These are phyloP conservation scores for Drosophila atripex DNA, from an alignment of 2,888 invertebrate species.

Conservation along the genomic window DNA sequence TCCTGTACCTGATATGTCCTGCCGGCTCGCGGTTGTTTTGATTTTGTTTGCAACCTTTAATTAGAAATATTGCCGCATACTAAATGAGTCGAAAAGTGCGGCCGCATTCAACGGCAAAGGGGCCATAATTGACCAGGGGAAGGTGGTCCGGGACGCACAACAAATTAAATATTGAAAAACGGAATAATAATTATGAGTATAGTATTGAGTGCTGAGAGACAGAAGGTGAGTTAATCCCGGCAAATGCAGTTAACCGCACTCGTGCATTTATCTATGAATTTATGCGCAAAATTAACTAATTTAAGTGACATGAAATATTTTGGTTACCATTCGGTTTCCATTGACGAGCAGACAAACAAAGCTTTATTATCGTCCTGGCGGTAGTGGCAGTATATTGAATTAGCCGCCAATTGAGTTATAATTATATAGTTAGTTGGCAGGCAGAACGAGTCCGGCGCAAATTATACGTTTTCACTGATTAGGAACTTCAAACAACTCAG, in stretches of 20 bases:
- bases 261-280: slow-evolving; percentile 67
- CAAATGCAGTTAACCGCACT: slow-evolving; percentile 50
- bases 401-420: slow-evolving; percentile 60
- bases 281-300: slow-evolving; percentile 75
- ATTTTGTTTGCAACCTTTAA: slow-evolving; percentile 79
- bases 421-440: slow-evolving; percentile 54
- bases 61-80: slow-evolving; percentile 77
- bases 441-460: slow-evolving; percentile 3
- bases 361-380: slow-evolving; percentile 32
- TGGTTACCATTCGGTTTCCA: slow-evolving; percentile 53
- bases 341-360: slow-evolving; percentile 37
- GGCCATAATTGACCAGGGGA: background rate
- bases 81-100: slow-evolving; percentile 64
- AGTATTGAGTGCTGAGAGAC: slow-evolving; percentile 4
- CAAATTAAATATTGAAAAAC: slow-evolving; percentile 77
- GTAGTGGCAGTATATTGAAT: slow-evolving; percentile 53
- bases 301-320: slow-evolving; percentile 74
- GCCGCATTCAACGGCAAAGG: background rate
- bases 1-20: slow-evolving; percentile 44
- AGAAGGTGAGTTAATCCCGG: slow-evolving; percentile 23
- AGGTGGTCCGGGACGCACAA: slow-evolving; percentile 25
- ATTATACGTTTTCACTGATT: slow-evolving; percentile 19
- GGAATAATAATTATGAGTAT: slow-evolving; percentile 67
- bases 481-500: background rate
- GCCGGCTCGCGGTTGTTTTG: slow-evolving; percentile 74